These are phyloP conservation scores for Paguma larvata DNA, from an alignment of 2,797 vertebrate genomes.

Conservation along the genomic window DNA sequence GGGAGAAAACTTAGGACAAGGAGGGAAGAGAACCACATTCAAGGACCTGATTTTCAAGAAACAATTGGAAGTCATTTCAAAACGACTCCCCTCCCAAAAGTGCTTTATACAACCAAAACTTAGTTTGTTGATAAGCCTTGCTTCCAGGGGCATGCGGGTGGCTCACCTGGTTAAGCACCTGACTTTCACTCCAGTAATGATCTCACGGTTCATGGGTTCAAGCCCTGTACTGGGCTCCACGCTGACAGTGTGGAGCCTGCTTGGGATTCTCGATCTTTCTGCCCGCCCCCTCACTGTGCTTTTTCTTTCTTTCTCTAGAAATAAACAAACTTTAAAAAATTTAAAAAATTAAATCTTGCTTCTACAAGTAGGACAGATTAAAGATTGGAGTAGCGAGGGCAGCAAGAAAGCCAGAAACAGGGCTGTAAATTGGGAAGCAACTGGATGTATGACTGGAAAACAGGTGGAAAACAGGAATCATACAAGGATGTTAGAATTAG, in stretches of 20 bases:
- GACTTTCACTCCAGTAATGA: too few species aligned
- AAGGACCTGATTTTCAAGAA: background rate
- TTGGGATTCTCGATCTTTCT: too few species aligned
- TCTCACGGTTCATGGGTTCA: too few species aligned
- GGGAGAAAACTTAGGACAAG: background rate
- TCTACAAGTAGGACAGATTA: background rate
- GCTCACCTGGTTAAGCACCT: too few species aligned
- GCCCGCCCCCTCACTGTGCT: too few species aligned
- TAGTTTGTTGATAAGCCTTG: slow-evolving; percentile 22
- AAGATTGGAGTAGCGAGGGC: background rate
- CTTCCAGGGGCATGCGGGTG: too few species aligned
- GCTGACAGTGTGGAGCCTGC: too few species aligned
- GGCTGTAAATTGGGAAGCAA: background rate
- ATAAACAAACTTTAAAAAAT: too few species aligned
- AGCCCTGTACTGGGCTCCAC: too few species aligned
- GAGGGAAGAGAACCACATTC: background rate
- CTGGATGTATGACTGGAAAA: too few species aligned
- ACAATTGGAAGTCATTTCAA: slow-evolving; percentile 1
- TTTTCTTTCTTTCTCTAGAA: too few species aligned
- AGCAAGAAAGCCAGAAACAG: background rate
- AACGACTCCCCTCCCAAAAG: background rate
- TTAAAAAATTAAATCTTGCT: background rate
- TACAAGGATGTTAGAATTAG: background rate
- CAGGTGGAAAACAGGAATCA: background rate
- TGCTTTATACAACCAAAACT: background rate